Evolutionary conservation across 30 jellyfish, hydroid and myxozoan species (phyloP).

Genomic region (Chrysaora quinquecirrha): DNA sequence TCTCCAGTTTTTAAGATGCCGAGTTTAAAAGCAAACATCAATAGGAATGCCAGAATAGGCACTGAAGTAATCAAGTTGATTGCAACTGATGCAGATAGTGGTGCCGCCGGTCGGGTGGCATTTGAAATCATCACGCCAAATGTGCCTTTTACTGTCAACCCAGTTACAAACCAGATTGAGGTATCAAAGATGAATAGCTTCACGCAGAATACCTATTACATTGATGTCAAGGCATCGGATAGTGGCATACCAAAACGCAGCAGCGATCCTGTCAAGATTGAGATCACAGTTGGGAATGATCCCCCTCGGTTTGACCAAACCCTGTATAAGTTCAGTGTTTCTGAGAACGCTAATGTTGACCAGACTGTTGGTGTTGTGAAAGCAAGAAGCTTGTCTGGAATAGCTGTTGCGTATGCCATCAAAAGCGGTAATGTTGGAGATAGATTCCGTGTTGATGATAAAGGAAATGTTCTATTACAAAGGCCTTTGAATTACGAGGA

Average conservation of each 20-base stretch:
- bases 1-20: slow-evolving; percentile 85
- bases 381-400: slow-evolving; percentile 96
- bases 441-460: slow-evolving; percentile 75
- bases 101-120: slow-evolving; percentile 85
- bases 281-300: slow-evolving; percentile 80
- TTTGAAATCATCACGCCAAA: slow-evolving; percentile 65
- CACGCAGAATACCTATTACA: slow-evolving; percentile 71
- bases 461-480: slow-evolving; percentile 80
- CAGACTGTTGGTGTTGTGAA: slow-evolving; percentile 65
- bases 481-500: slow-evolving; percentile 84
- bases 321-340: slow-evolving; percentile 81
- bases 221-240: slow-evolving; percentile 84
- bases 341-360: slow-evolving; percentile 85
- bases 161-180: slow-evolving; percentile 78
- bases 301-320: slow-evolving; percentile 80
- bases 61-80: slow-evolving; percentile 77
- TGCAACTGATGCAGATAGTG: slow-evolving; percentile 92
- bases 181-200: slow-evolving; percentile 61
- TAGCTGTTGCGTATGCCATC: slow-evolving; percentile 70
- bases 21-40: slow-evolving; percentile 67
- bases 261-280: slow-evolving; percentile 52
- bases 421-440: slow-evolving; percentile 80
- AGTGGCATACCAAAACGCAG: slow-evolving; percentile 83
- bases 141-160: slow-evolving; percentile 92
- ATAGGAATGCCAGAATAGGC: slow-evolving; percentile 95